Conservation (phyloP, 2,888 invertebrate species). For the Lamellibrachia satsuma region DNA sequence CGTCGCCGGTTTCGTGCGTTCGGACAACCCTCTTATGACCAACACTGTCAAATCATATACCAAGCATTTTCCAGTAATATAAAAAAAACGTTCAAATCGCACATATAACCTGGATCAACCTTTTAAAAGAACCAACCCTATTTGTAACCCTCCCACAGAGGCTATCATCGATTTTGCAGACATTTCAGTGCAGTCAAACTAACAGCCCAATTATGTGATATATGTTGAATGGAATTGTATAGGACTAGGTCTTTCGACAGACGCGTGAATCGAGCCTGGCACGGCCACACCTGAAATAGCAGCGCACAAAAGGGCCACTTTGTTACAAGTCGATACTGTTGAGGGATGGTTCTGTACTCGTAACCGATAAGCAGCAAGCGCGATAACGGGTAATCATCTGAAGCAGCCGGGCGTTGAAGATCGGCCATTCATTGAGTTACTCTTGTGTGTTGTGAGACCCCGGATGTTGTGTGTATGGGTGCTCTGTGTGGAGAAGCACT, state of each 20-base stretch:
- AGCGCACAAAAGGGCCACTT: background rate
- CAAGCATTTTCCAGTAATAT: background rate
- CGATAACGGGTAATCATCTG: background rate
- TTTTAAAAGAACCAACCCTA: background rate
- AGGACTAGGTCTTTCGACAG: background rate
- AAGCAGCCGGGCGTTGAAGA: background rate
- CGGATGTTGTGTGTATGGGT: background rate
- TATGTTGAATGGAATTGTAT: background rate
- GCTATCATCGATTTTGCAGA: background rate
- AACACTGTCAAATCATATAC: background rate
- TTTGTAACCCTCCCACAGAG: background rate
- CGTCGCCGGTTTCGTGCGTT: too few relatives aligned
- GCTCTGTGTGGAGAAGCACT: background rate
- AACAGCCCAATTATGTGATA: background rate
- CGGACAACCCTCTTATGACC: too few relatives aligned
- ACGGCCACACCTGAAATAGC: background rate
- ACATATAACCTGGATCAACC: background rate
- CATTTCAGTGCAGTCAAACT: background rate
- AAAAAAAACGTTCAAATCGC: background rate
- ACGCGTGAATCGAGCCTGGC: background rate
- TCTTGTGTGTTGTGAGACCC: background rate
- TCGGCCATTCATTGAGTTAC: background rate
- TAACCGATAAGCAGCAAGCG: background rate
- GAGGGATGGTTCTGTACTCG: background rate
- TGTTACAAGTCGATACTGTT: conserved; percentile 2